Evolutionary conservation across 2,113 vertebrate species (phyloP).

Genomic region (Manacus vitellinus): DNA sequence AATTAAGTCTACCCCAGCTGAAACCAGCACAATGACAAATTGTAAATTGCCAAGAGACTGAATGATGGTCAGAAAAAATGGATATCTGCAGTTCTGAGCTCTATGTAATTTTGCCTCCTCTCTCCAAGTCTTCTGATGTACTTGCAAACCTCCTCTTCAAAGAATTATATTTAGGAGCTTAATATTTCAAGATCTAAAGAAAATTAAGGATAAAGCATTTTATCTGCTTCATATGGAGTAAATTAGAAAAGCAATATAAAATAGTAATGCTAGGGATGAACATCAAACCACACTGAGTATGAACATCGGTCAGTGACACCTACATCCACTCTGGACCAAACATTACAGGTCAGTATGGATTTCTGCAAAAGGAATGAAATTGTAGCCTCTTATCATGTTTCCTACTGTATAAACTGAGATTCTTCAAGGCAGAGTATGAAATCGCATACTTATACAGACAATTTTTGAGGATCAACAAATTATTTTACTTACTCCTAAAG

Average conservation of each 20-base stretch:
- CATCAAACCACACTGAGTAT: neutral
- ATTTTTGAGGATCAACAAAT: neutral
- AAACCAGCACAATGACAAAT: neutral
- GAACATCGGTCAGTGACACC: neutral
- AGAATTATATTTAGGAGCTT: neutral
- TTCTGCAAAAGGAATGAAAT: neutral
- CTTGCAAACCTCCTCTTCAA: neutral
- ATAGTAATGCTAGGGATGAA: neutral
- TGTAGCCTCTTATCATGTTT: neutral
- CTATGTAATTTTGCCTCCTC: neutral
- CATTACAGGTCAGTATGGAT: neutral
- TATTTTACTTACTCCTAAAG: neutral
- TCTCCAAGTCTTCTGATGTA: neutral
- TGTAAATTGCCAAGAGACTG: neutral
- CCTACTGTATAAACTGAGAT: neutral
- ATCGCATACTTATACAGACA: neutral
- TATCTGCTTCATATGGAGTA: neutral
- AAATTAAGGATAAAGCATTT: neutral
- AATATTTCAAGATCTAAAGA: neutral
- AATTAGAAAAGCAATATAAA: neutral
- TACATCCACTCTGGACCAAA: neutral
- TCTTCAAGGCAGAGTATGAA: neutral
- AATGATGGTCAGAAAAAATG: neutral
- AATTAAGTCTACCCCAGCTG: neutral
- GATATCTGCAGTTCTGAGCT: neutral